phyloP scores from a whole-genome alignment of 2,113 vertebrate species.

The Pycnonotus jocosus region DNA sequence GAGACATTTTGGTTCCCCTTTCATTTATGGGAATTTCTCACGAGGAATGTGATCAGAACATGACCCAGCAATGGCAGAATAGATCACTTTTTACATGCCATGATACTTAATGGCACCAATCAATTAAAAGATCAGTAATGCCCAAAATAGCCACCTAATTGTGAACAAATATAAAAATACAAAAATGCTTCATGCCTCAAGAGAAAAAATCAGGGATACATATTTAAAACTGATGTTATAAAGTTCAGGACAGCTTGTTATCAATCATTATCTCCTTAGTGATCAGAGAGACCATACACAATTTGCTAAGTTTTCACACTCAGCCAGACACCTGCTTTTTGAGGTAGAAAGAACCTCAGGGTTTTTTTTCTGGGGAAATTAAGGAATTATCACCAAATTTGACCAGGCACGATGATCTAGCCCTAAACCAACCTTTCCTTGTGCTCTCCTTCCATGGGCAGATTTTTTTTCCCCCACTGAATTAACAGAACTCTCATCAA shows the following conservation, averaged over 20 bases:
- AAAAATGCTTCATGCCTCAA: neutral
- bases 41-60: neutral
- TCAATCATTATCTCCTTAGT: neutral
- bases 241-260: neutral
- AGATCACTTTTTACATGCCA: neutral
- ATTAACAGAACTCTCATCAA: neutral
- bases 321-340: neutral
- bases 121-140: neutral
- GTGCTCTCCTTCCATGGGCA: neutral
- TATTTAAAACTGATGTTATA: neutral
- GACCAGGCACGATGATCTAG: neutral
- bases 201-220: neutral
- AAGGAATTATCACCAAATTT: neutral
- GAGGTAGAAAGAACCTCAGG: neutral
- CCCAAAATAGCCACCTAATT: neutral
- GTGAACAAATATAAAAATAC: neutral
- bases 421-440: neutral
- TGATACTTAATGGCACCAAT: neutral
- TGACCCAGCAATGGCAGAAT: neutral
- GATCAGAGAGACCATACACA: neutral
- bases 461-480: neutral
- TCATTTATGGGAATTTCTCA: neutral
- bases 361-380: neutral
- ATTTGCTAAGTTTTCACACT: neutral
- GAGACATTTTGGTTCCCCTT: neutral